Base-by-base conservation (phyloP, 92 coral and sea anemone genomes). In the Porites lobata region DNA sequence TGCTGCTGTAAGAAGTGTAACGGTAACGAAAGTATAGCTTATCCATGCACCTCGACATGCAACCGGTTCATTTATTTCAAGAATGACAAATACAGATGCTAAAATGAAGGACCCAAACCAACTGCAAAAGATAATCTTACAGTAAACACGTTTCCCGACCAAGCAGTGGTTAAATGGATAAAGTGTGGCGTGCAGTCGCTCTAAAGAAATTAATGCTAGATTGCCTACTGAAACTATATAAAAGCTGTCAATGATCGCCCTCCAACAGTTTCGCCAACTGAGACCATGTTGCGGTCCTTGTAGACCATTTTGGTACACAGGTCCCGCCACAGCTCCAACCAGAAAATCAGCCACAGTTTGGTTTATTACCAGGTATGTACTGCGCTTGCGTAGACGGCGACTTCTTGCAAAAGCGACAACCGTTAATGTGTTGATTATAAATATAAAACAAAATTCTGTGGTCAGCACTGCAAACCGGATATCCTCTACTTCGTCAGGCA, bases 161-260 rank as follows among this genome's bases (percentile, higher is more conserved):
- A 38, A 38, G 47, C 47, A 38, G 6, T 38, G 47, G 47, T 38
- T 38, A 38, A 38, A 38, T 38, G 47, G 47, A 38, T 38, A 38
- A 38, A 38, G 6, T 4, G 47, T 38, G 47, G 47, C 47, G 47
- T 38, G 47, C 47, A 38, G 47, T 38, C 47, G 47, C 47, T 38
- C 47, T 38, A 38, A 38, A 38, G 47, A 38, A 38, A 38, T 38
- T 38, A 38, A 38, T 38, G 47, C 5, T 4, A 38, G 47, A 38
- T 38, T 38, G 47, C 47, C 47, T 4, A 38, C 47, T 38, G 47
- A 38, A 38, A 38, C 47, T 38, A 38, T 38, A 38, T 38, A 38
- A 38, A 38, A 38, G 47, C 47, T 38, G 47, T 38, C 47, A 38
- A 38, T 38, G 47, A 92, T 87, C 11, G 98, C 88, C 56, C 75